A percentile compares a stretch with the other conserved stretches of the same genome.
Conservation (phyloP, 1,140 invertebrate species). For the Babylonia areolata region DNA sequence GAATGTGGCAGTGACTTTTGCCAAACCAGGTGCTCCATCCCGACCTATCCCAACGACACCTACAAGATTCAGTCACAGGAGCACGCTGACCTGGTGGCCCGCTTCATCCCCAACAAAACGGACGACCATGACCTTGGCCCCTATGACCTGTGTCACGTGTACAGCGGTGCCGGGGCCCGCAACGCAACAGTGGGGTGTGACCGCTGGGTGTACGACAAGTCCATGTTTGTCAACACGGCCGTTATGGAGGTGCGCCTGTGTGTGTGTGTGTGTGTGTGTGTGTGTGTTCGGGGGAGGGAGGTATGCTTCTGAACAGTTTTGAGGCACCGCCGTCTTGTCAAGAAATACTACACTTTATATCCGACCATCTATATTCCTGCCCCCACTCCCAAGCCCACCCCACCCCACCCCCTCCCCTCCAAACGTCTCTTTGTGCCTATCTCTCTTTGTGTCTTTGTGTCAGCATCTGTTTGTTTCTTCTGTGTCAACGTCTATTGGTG, state of each 20-base stretch:
- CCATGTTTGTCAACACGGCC: conserved; percentile 35
- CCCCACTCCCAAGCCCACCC: no score
- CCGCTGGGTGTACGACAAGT: conserved; percentile 40
- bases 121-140: background rate
- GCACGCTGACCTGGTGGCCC: conserved; percentile 22
- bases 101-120: conserved; percentile 24
- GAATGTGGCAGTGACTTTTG: no score
- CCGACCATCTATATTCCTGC: conserved; percentile 15
- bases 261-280: no score
- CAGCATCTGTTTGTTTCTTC: no score
- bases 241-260: conserved; percentile 28
- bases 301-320: no score
- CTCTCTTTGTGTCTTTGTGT: conserved; percentile 1
- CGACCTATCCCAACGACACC: conserved; percentile 28
- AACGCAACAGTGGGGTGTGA: background rate
- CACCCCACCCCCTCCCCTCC: no score
- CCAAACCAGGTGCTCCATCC: conserved; percentile 28
- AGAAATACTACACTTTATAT: no score
- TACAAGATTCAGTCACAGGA: conserved; percentile 16
- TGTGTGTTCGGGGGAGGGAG: no score
- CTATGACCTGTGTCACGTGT: conserved; percentile 34
- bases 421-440: no score
- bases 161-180: background rate
- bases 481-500: no score
- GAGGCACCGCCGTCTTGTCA: no score